Percentiles rank a stretch among this genome's conserved stretches.
Evolutionary conservation across 1,140 invertebrate genomes (phyloP).

Genomic region (Heliconius melpomene): DNA sequence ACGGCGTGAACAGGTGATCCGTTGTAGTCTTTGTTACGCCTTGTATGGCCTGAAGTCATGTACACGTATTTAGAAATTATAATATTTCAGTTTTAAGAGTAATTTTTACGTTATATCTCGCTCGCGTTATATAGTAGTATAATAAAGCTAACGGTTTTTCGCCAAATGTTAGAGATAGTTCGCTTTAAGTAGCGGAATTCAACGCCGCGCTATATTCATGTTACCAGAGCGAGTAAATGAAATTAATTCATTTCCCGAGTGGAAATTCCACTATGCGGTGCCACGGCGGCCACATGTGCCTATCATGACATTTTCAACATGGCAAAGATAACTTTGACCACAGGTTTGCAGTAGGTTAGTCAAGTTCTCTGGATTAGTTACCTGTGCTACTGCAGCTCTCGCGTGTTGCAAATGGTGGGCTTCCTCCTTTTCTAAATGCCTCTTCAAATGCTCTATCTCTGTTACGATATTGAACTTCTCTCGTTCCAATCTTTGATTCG

Average conservation of each 20-base stretch:
- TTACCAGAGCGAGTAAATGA: too few relatives aligned
- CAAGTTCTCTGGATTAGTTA: slow-evolving; percentile 16
- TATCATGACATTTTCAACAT: too few relatives aligned
- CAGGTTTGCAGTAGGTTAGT: too few relatives aligned
- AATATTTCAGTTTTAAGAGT: too few relatives aligned
- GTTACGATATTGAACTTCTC: slow-evolving; percentile 60
- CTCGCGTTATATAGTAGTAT: too few relatives aligned
- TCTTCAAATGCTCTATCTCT: slow-evolving; percentile 68
- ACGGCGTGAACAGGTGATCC: slow-evolving; percentile 57
- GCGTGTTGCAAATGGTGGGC: slow-evolving; percentile 71
- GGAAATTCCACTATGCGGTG: too few relatives aligned
- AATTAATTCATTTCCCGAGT: too few relatives aligned
- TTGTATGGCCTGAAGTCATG: slow-evolving; percentile 60
- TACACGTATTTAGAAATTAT: neutral
- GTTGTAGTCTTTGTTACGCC: slow-evolving; percentile 56
- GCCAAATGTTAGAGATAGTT: neutral
- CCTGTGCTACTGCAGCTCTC: slow-evolving; percentile 64
- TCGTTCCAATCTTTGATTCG: slow-evolving; percentile 64
- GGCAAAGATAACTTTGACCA: too few relatives aligned
- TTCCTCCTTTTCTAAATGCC: slow-evolving; percentile 69
- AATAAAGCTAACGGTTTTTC: too few relatives aligned
- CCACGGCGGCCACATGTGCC: too few relatives aligned
- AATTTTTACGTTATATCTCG: too few relatives aligned
- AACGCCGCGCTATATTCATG: neutral
- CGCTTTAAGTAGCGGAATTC: neutral